Evolutionary conservation across 2,113 vertebrate species (phyloP).

Genomic region (Tympanuchus pallidicinctus): DNA sequence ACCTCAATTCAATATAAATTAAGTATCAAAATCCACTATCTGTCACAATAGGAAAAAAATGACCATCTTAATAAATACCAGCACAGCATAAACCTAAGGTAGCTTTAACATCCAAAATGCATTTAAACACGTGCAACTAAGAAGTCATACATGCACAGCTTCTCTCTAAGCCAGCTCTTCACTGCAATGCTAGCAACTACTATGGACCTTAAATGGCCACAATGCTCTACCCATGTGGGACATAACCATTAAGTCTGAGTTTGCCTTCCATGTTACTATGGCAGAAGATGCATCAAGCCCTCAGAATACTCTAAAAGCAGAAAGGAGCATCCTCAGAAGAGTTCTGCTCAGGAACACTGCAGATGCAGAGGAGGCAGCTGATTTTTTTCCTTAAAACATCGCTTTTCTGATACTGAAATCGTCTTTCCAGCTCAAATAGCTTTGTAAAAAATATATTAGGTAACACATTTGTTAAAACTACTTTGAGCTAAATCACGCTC

Average conservation of each 20-base stretch:
- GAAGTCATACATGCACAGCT: rapidly evolving
- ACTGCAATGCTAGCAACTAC: not conserved
- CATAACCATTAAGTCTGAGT: not conserved
- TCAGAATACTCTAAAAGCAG: not conserved
- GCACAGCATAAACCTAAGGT: not conserved
- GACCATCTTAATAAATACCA: not conserved
- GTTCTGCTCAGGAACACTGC: not conserved
- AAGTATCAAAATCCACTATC: not conserved
- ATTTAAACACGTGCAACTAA: not conserved
- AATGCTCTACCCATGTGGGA: rapidly evolving
- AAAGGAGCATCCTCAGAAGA: not conserved
- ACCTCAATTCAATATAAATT: rapidly evolving
- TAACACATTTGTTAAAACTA: slow-evolving; percentile 10
- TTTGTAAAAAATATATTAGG: slow-evolving; percentile 18
- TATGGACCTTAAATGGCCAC: not conserved
- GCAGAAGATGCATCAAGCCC: not conserved
- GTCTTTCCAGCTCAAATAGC: slow-evolving; percentile 10
- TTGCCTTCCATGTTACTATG: not conserved
- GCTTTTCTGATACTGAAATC: slow-evolving; percentile 11
- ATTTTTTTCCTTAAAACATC: not conserved
- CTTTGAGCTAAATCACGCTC: slow-evolving; percentile 14
- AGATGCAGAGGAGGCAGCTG: not conserved
- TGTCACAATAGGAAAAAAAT: not conserved
- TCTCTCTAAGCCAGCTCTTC: not conserved
- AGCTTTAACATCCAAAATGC: not conserved